Base-by-base conservation (phyloP, 2,113 vertebrate species). In the Thalassoma bifasciatum region DNA sequence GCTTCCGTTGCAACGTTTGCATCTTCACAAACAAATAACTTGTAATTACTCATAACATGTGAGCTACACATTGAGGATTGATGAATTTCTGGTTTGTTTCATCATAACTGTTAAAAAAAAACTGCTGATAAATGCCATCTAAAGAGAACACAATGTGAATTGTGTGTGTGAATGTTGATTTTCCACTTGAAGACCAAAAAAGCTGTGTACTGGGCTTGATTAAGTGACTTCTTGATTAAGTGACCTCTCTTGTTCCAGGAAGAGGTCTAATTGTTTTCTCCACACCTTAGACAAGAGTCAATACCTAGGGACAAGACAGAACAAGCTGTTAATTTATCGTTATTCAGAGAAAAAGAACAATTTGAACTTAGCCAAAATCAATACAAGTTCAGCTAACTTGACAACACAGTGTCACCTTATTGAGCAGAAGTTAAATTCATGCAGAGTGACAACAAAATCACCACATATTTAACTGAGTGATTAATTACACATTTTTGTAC, bases 361-460 rank as follows among this genome's bases (percentile, higher is more conserved):
- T 74, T 63, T 60, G 40, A 16, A 53, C 57, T 71, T 46, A 16
- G 19, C 44, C 8, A 64, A 63, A 80, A 80, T 63, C 50, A 62
- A 24, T 37, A 58, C 14, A n/a, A 2, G 19, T 21, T 21, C 1
- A 42, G 14, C 40, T 42, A 14, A 42, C 10, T 14, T 14, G 16
- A 14, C 13, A 14, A n/a, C n/a, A 30, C 30, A 30, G 30, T 30
- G 6, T 7, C 17, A n/a, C 46, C 3, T 21, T n/a, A n/a, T 14
- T n/a, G 5, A 49, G n/a, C 7, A n/a, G 17, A 17, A 16, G 1
- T 19, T 19, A 19, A 46, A 46, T n/a, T 21, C 8, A n/a, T 5
- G 14, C 14, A 17, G n/a, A 54, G 6, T 17, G 13, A 30, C 17
- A 10, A 44, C 24, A 3, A 44, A 59, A 9, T 23, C 10, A 5